phyloP scores from a whole-genome alignment of 2,797 vertebrate genomes.

The Jordanella pulchra region DNA sequence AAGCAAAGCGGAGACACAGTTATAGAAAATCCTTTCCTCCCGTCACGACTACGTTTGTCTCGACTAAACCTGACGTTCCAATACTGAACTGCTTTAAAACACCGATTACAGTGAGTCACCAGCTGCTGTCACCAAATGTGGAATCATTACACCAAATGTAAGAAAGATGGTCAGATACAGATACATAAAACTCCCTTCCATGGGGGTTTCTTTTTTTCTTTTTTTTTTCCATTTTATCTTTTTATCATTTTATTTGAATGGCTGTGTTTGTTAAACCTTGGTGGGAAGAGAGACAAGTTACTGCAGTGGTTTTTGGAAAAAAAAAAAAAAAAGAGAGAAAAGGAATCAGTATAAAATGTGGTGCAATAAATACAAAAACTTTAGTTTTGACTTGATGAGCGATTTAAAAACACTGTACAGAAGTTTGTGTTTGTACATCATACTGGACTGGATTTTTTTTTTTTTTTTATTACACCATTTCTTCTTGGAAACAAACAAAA shows the following conservation, averaged over 20 bases:
- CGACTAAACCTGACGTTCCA: conserved; percentile 64
- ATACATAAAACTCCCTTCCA: conserved; percentile 54
- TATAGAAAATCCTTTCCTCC: conserved; percentile 31
- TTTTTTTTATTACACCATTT: conserved; percentile 48
- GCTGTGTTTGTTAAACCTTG: conserved; percentile 58
- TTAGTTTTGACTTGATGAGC: conserved; percentile 72
- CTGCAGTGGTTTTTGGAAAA: conserved; percentile 71
- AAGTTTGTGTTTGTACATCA: conserved; percentile 73
- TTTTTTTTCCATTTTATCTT: conserved; percentile 21
- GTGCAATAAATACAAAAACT: conserved; percentile 76
- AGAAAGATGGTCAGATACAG: conserved; percentile 55
- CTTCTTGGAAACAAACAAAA: conserved; percentile 55
- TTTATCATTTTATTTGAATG: conserved; percentile 49
- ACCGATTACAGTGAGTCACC: conserved; percentile 68
- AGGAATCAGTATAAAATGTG: conserved; percentile 76
- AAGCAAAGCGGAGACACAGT: conserved; percentile 25
- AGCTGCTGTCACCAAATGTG: conserved; percentile 71
- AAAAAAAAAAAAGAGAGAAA: conserved; percentile 43
- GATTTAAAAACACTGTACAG: conserved; percentile 81
- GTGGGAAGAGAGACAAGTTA: conserved; percentile 61
- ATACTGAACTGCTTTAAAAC: conserved; percentile 63
- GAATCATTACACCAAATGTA: conserved; percentile 77
- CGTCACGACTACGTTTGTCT: conserved; percentile 27
- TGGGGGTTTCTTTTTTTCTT: conserved; percentile 1
- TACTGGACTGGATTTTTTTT: conserved; percentile 61